These are phyloP conservation scores for Dione juno DNA, from an alignment of 2,888 invertebrate species.

Conservation along the genomic window DNA sequence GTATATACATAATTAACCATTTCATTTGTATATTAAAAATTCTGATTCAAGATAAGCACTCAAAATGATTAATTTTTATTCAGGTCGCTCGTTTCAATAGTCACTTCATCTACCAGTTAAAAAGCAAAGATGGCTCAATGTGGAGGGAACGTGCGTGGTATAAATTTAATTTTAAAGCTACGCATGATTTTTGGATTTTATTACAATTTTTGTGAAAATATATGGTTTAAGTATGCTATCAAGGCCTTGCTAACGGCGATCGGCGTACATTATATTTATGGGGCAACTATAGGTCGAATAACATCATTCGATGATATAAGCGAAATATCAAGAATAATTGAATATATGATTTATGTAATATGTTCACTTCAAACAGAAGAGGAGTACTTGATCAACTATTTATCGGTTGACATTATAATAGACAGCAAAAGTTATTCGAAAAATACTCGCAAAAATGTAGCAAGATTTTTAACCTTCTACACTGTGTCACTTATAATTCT, in stretches of 20 bases:
- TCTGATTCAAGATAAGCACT: slow-evolving; percentile 17
- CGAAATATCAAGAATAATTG: background rate
- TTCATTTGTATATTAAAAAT: slow-evolving; percentile 14
- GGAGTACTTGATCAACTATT: slow-evolving; percentile 26
- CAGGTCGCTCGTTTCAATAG: slow-evolving; percentile 14
- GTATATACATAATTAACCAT: slow-evolving; percentile 11
- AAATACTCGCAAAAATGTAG: background rate
- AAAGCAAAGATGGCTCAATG: slow-evolving; percentile 13
- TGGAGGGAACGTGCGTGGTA: background rate
- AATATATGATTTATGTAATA: slow-evolving; percentile 10
- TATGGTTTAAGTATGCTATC: background rate
- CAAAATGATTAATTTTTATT: slow-evolving; percentile 23
- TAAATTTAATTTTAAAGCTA: slow-evolving; percentile 22
- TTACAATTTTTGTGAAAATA: slow-evolving; percentile 10
- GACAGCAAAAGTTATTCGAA: slow-evolving; percentile 23
- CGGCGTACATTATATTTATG: background rate
- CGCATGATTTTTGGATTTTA: slow-evolving; percentile 24
- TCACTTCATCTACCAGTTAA: slow-evolving; percentile 3
- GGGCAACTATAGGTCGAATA: background rate
- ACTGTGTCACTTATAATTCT: background rate
- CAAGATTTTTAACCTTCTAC: slow-evolving; percentile 1
- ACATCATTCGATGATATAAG: background rate
- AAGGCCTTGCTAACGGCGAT: background rate
- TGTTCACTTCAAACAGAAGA: slow-evolving; percentile 28
- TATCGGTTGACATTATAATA: slow-evolving; percentile 17